Evolutionary conservation across 1,140 invertebrate species (phyloP), one percentile per base, ranked within the genome.

Genomic region (Drosophila repleta): DNA sequence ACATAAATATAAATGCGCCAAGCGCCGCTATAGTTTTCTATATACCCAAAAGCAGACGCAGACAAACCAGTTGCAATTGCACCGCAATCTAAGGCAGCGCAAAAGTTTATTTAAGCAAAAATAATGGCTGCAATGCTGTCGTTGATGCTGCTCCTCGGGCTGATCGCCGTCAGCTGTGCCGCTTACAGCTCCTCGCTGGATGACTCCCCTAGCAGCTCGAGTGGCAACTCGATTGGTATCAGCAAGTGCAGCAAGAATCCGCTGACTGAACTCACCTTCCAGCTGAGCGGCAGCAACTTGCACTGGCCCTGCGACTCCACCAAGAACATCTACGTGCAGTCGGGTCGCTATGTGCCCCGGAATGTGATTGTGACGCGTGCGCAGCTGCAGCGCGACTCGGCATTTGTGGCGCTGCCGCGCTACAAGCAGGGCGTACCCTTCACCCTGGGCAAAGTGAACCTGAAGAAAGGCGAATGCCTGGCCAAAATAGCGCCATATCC

Each of bases 291-390:
- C 8, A 91, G 84, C 35, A 93, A 93, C 55, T 49, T 94, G 0
- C 74, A 91, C 1, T 95, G 94, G 92, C 94, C 94, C 8, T 94
- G 93, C 57, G 85, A 93, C 4, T 92, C 91, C 41, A 94, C 94
- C 11, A 93, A 93, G 77, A 93, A 93, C 64, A 94, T 94, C 53
- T 95, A 94, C 84, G 91, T 92, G 29, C 92, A 92, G 10, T 93
- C 92, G 2, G 94, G 94, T 2, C 92, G 93, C 20, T 95, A 94
- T 88, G 91, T 93, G 29, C 90, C 93, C 4, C 92, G 92, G 65
- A 95, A 94, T 77, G 91, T 95, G 13, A 94, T 95, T 24, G 92
- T 92, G 0, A 95, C 94, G 6, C 92, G 94, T 4, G 89, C 92
- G 0, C 94, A 95, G 68, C 92, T 95, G 43, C 93, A 92, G 74